Evolutionary conservation across 2,797 vertebrate species (phyloP), one percentile per base, ranked within the genome.

Genomic region (Merluccius polli): DNA sequence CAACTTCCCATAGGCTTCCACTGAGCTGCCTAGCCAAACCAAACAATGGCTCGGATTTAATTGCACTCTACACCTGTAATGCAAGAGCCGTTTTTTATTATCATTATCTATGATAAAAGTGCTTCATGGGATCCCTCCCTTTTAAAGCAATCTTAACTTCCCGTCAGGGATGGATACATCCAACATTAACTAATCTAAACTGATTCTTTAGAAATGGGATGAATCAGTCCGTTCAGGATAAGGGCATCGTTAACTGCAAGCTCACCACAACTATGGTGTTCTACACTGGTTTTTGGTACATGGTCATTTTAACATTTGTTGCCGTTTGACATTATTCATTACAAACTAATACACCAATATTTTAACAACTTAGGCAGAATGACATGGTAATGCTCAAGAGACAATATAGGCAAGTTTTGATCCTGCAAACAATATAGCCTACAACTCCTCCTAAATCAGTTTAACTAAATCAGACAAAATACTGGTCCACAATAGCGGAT

Each of bases 31-130:
- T 13, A 27, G 74, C 78, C 83, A 89, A 88, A 78, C 79, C 86
- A 84, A 89, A 75, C 88, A 83, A 72, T 8, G 10, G 71, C 71
- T 71, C 81, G 72, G 72, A 65, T 65, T 79, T 31, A 52, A 73
- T 75, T 75, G 59, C 59, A 7, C 10, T n/a, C 31, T 18, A 33
- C 31, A 70, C 3, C 8, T 9, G 79, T 81, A 85, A 87, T 29
- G 4, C 8, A 78, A 84, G 67, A 72, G 65, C n/a, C 8, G 65
- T 70, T 3, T 32, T 70, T 31, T 16, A 16, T 30, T 15, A 69
- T 69, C 32, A 69, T 27, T 5, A 27, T 31, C 48, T 41, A 67
- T 15, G 76, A 77, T 24, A 11, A 52, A 68, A 82, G 36, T 13
- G 1, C 1, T 4, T 70, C 67, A 73, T 73, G 48, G 41, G 74